These are phyloP conservation scores for Nicator chloris DNA, from an alignment of 2,113 vertebrate genomes.

Conservation along the genomic window DNA sequence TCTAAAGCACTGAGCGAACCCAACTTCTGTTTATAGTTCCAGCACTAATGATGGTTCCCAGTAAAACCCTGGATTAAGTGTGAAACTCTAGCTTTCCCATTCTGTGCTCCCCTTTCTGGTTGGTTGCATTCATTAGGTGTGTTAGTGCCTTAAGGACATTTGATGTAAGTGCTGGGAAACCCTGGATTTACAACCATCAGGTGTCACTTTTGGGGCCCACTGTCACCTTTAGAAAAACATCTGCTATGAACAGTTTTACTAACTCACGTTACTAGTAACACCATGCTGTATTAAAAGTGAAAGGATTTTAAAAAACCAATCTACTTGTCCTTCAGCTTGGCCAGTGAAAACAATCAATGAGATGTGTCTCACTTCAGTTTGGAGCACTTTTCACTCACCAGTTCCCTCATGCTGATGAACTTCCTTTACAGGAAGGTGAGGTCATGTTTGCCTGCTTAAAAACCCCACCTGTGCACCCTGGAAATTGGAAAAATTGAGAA, in stretches of 20 bases:
- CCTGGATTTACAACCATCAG: not conserved
- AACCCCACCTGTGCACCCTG: not conserved
- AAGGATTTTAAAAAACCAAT: constrained; percentile 20
- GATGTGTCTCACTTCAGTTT: not conserved
- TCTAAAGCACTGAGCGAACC: not conserved
- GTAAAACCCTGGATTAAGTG: not conserved
- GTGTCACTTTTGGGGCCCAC: not conserved
- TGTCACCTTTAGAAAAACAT: constrained; percentile 17
- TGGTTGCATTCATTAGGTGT: not conserved
- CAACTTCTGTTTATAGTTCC: not conserved
- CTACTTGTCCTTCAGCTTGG: constrained; percentile 10
- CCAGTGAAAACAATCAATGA: constrained; percentile 11
- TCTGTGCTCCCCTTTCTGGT: not conserved
- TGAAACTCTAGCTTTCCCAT: not conserved
- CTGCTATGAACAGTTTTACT: constrained; percentile 23
- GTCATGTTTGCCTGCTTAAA: not conserved
- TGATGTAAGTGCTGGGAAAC: not conserved
- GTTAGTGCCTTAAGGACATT: not conserved
- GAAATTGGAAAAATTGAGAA: not conserved
- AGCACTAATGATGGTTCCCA: not conserved
- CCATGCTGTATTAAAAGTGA: not conserved
- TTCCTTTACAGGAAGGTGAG: not conserved
- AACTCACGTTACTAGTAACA: constrained; percentile 1
- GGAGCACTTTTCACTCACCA: not conserved
- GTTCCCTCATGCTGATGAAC: not conserved